Evolutionary conservation across 2,888 invertebrate genomes (phyloP).

Genomic region (Archaeoteleia sp.): DNA sequence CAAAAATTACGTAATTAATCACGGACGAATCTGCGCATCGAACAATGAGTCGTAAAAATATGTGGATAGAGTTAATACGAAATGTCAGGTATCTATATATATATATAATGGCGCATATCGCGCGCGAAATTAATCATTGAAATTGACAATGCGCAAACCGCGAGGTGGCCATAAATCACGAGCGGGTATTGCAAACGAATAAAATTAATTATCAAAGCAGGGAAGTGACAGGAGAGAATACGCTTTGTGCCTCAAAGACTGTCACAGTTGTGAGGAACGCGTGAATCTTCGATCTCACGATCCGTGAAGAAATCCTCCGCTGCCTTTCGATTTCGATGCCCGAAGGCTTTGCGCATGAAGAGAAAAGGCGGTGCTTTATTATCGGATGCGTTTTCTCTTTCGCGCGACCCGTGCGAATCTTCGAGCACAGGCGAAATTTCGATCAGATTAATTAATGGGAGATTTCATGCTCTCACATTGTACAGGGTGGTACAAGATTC

Average conservation of each 20-base stretch:
- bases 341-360: conserved; percentile 29
- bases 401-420: conserved; percentile 42
- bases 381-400: conserved; percentile 51
- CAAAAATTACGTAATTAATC: no score
- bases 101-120: no score
- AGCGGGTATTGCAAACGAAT: no score
- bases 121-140: no score
- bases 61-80: no score
- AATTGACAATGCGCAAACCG: no score
- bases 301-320: conserved; percentile 34
- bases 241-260: conserved; percentile 23
- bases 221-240: conserved; percentile 12
- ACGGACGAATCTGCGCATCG: no score
- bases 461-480: conserved; percentile 34
- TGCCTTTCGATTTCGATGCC: conserved; percentile 52
- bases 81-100: no score
- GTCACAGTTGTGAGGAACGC: conserved; percentile 21
- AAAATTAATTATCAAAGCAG: no score
- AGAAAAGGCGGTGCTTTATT: conserved; percentile 51
- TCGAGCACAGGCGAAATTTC: conserved; percentile 39
- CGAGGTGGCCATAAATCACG: no score
- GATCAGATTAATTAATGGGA: conserved; percentile 40
- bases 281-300: conserved; percentile 52
- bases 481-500: no score
- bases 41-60: no score